Evolutionary conservation across 1,140 invertebrate species (phyloP), one percentile per base, ranked within the genome.

Genomic region (Drosophila tristis): DNA sequence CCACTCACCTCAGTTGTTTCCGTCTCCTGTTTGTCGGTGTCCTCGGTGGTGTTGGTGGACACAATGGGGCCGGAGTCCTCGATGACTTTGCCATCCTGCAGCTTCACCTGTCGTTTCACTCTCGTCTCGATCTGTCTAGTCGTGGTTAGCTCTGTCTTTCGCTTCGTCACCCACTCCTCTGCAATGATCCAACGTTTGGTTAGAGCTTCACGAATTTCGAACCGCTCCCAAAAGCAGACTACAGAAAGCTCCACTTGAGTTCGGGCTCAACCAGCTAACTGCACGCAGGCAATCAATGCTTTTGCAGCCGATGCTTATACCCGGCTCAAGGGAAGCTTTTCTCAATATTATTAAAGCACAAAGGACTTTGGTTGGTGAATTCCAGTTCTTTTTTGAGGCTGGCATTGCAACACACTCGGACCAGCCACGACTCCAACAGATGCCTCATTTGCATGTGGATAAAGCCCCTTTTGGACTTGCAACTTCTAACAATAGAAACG

Each of bases 121-220:
- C 97, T 93, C 7, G 97, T 98, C 85, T 97, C 97, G 67, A 98
- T 97, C 92, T 98, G 96, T 64, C 96, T 94, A 45, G 96, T 97
- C 50, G 97, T 98, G 50, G 96, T 96, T 89, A 97, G 94, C 93
- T 97, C 97, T 70, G 96, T 96, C 91, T 96, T 97, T 92, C 96
- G 96, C 86, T 96, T 96, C 61, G 96, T 97, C 81, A 97, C 95
- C 96, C 96, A 97, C 96, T 98, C 97, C 93, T 98, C 97, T 97
- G 94, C 43, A 94, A 94, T 0, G 25, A 0, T 2, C 6, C 25
- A 29, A 50, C 25, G 58, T 49, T 51, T 8, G n/a, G 35, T 11
- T 29, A n/a, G 31, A 74, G 54, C 71, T 63, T 48, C 31, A n/a
- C 3, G 11, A 55, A 35, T 74, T 73, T 56, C 8, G 25, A 7